phyloP scores from a whole-genome alignment of 2,888 invertebrate genomes.

The Plutella xylostella region DNA sequence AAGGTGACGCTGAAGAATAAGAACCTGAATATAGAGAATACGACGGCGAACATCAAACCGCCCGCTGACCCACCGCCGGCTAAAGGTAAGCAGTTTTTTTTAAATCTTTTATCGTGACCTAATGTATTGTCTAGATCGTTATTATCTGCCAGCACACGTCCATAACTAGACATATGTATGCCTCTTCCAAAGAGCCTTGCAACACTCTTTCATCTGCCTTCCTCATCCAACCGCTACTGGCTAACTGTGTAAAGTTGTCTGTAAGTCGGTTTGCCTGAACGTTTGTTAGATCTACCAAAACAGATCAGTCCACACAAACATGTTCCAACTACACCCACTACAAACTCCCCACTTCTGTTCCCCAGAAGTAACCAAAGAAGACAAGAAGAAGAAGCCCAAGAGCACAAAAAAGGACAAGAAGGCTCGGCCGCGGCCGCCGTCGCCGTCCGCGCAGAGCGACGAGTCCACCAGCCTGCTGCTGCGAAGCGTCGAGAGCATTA shows the following conservation, averaged over 20 bases:
- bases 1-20: constrained; percentile 62
- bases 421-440: constrained; percentile 11
- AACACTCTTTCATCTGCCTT: too few species aligned
- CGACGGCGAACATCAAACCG: constrained; percentile 57
- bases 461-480: constrained; percentile 51
- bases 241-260: too few species aligned
- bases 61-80: constrained; percentile 40
- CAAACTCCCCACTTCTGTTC: not conserved
- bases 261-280: too few species aligned
- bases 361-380: constrained; percentile 23
- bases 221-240: too few species aligned
- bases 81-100: constrained; percentile 18
- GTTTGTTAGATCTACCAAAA: too few species aligned
- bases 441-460: constrained; percentile 44
- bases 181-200: too few species aligned
- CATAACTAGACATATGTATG: too few species aligned
- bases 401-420: constrained; percentile 44
- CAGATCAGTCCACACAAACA: too few species aligned
- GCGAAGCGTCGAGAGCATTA: constrained; percentile 54
- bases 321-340: too few species aligned
- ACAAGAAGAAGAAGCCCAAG: constrained; percentile 41
- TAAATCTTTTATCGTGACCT: too few species aligned
- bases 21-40: constrained; percentile 54
- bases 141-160: too few species aligned
- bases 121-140: too few species aligned